These are phyloP conservation scores for Adelognathus sp. DNA, from an alignment of 2,888 invertebrate species.

Conservation along the genomic window DNA sequence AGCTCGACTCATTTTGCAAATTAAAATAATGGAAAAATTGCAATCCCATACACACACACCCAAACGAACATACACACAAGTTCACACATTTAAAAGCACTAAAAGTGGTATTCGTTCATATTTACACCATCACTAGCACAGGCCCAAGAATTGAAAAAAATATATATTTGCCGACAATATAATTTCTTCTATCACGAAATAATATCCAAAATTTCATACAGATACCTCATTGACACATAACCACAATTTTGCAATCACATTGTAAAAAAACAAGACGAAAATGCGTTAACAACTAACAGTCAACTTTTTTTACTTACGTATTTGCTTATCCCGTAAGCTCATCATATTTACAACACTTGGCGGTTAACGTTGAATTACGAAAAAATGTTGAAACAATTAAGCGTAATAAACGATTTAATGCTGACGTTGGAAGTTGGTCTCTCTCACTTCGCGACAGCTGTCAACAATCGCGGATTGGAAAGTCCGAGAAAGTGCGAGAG, in stretches of 20 bases:
- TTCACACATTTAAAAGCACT: no score
- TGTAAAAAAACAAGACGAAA: slow-evolving; percentile 42
- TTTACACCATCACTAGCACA: no score
- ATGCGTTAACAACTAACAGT: slow-evolving; percentile 14
- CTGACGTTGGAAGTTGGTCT: slow-evolving; percentile 58
- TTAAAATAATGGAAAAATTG: no score
- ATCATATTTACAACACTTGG: slow-evolving; percentile 82
- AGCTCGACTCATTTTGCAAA: no score
- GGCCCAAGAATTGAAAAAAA: no score
- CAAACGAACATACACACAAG: no score
- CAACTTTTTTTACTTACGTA: slow-evolving; percentile 82
- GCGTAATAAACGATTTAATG: slow-evolving; percentile 28
- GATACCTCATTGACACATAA: slow-evolving; percentile 23
- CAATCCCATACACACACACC: no score
- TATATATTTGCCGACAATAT: background rate
- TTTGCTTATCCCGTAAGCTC: slow-evolving; percentile 87
- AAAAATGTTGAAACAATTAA: slow-evolving; percentile 45
- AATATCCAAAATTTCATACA: background rate
- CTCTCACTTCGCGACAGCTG: slow-evolving; percentile 16
- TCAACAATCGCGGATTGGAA: slow-evolving; percentile 53
- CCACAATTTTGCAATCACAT: background rate
- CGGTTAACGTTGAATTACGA: slow-evolving; percentile 29
- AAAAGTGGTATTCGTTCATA: no score
- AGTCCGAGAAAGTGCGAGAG: background rate
- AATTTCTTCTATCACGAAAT: background rate